Percentiles rank a stretch among this genome's conserved stretches.
Conservation (phyloP, 2,888 invertebrate species). For the Polydrusus pterygomalis region DNA sequence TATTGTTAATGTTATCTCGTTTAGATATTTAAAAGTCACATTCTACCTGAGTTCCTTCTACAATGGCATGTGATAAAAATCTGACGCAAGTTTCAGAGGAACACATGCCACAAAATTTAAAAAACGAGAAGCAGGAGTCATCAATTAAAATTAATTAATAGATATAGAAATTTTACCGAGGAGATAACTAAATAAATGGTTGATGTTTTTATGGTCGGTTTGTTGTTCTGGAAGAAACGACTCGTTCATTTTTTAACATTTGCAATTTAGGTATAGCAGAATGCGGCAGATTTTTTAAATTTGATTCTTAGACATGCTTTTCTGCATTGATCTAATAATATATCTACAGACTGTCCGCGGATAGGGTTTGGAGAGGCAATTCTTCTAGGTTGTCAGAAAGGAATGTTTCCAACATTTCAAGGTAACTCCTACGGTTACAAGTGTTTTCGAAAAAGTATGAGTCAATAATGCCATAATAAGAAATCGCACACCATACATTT, state of each 20-base stretch:
- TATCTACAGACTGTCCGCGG: too few species aligned
- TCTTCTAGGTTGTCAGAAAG: too few species aligned
- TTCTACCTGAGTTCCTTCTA: constrained; percentile 36
- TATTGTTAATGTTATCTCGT: constrained; percentile 46
- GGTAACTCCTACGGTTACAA: too few species aligned
- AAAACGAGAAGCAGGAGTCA: constrained; percentile 44
- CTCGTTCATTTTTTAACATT: not conserved
- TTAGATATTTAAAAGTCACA: constrained; percentile 43
- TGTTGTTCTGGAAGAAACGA: not conserved
- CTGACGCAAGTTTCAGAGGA: constrained; percentile 40
- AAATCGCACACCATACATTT: too few species aligned
- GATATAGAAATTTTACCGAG: constrained; percentile 49
- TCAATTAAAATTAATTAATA: constrained; percentile 56
- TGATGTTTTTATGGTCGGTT: not conserved
- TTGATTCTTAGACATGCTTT: too few species aligned
- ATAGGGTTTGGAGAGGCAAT: too few species aligned
- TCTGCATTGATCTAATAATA: not conserved
- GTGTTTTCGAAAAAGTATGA: too few species aligned
- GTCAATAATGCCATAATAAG: too few species aligned
- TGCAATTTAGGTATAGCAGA: not conserved
- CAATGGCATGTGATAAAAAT: constrained; percentile 45
- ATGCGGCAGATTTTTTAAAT: not conserved
- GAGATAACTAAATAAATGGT: constrained; percentile 28
- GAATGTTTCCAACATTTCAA: too few species aligned
- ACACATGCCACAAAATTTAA: constrained; percentile 42